phyloP scores from a whole-genome alignment of 92 coral and sea anemone species.

The Porites rus region DNA sequence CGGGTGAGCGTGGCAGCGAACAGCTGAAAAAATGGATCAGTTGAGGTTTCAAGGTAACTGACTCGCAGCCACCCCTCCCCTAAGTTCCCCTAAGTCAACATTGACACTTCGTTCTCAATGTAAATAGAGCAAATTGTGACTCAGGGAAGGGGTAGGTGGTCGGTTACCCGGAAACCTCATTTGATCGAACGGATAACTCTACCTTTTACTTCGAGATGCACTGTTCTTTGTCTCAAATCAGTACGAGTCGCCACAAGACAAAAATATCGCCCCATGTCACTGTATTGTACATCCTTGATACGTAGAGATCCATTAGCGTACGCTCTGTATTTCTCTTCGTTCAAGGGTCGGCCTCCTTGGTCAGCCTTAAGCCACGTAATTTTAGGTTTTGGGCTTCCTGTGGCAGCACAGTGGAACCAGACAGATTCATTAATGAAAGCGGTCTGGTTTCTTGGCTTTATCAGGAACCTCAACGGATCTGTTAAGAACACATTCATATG shows the following conservation, averaged over 20 bases:
- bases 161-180: too few relatives aligned
- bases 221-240: slow-evolving; percentile 52
- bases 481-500: background rate
- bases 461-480: slow-evolving; percentile 49
- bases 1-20: too few relatives aligned
- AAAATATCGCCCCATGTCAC: slow-evolving; percentile 71
- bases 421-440: slow-evolving; percentile 59
- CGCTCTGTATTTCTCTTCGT: slow-evolving; percentile 44
- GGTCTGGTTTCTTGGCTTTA: slow-evolving; percentile 76
- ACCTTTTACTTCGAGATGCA: slow-evolving; percentile 56
- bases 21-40: too few relatives aligned
- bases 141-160: too few relatives aligned
- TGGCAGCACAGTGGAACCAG: slow-evolving; percentile 84
- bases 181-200: background rate
- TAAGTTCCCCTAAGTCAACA: too few relatives aligned
- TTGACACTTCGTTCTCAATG: too few relatives aligned
- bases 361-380: slow-evolving; percentile 74
- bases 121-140: too few relatives aligned
- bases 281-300: slow-evolving; percentile 47
- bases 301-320: slow-evolving; percentile 71
- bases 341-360: slow-evolving; percentile 69
- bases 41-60: too few relatives aligned
- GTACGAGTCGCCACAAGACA: slow-evolving; percentile 81
- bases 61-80: too few relatives aligned
- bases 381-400: slow-evolving; percentile 82